Evolutionary conservation across 2,888 invertebrate species (phyloP), one percentile per base, ranked within the genome.

Genomic region (Lepetodrilus schrolli): DNA sequence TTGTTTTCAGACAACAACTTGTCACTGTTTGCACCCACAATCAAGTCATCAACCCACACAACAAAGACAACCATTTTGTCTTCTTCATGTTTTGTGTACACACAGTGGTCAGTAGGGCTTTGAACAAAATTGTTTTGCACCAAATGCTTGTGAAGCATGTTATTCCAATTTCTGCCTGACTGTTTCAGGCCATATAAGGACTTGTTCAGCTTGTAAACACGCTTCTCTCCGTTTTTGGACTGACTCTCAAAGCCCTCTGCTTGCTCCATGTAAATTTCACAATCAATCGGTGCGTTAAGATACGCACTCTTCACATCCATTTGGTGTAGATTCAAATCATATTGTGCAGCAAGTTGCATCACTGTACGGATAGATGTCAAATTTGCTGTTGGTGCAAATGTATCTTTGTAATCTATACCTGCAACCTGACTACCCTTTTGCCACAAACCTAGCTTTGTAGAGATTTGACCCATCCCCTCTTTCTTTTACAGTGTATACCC

Each of bases 321-420:
- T 17, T 50, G 66, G 38, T 80, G 77, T 21, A 81, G 13, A 49
- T 58, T 49, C 38, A 76, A 49, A 30, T 76, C 72, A 70, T 78
- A 8, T 49, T 77, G 72, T 13, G 65, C 75, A 43, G 80, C 78
- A 50, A 77, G n/a, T 65, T 81, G 77, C 73, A 78, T 75, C 21
- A 80, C 10, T 13, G 66, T 65, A 21, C 79, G 58, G 30, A 81
- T 30, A 23, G 77, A 78, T 36, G 77, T 76, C 26, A 79, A 20
- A 20, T 47, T 66, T 20, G 80, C 75, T 20, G 78, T 81, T 8
- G 81, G 80, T 21, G 81, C 65, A 76, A 80, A 80, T n/a, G 81
- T 80, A 70, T 81, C 76, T 1, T 79, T 43, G 50, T 78, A 80
- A 74, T 81, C 81, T 37, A 75, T 38, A 21, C 75, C 80, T 34